Base-by-base conservation (phyloP, 2,888 invertebrate genomes). In the Lithophane socia region DNA sequence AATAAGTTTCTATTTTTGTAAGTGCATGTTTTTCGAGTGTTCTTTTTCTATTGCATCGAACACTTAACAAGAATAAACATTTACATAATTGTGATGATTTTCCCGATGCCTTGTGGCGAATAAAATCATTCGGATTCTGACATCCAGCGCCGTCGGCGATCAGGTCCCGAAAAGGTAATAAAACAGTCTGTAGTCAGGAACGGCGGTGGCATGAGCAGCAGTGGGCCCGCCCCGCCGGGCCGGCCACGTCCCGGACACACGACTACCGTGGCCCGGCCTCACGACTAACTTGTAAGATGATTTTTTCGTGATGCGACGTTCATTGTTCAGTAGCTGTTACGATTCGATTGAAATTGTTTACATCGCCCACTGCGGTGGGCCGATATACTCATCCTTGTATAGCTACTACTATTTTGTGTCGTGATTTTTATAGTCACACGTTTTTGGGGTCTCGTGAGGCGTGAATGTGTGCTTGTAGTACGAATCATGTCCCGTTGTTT, bases 281-380 rank as follows among this genome's bases (percentile, higher is more conserved):
- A 96, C 96, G 96, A 96, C 90, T 91, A 89, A 86, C 96, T 93
- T 96, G 96, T 96, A 95, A 91, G 94, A 96, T 95, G 94, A 95
- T 96, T 96, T 96, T 96, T 96, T 96, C 96, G 96, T 96, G 96
- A 96, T 96, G 95, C 90, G 90, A 92, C 92, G 94, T 92, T 95
- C 96, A 96, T 96, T 96, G 96, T 96, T 96, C 95, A 90, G 96
- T 94, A 95, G 96, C 95, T 93, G 94, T 92, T 95, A 90, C 90
- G 90, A 95, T 95, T 95, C 95, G 95, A 91, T 94, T 92, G 94
- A 92, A 94, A 96, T 95, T 95, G 95, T 95, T 95, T 91, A 93
- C 94, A 93, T 90, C 82, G 86, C 71, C 87, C 86, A 87, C 88
- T 80, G 90, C 90, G 90, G 92, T 91, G 92, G 90, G 87, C 84